phyloP scores from a whole-genome alignment of 2,113 vertebrate species.

The Macrotus californicus region DNA sequence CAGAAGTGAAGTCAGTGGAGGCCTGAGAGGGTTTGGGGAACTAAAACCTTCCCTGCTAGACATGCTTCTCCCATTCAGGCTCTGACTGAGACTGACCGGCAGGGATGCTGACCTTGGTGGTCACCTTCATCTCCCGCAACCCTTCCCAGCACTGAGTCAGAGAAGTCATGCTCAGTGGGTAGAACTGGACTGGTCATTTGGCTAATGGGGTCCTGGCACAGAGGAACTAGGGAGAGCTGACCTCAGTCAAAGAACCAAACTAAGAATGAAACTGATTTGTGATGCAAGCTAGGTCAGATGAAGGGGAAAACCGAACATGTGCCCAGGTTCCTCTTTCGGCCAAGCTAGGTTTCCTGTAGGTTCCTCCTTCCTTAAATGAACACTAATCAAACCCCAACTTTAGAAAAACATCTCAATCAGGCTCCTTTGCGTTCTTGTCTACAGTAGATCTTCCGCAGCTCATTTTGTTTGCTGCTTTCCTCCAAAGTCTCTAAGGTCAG shows the following conservation, averaged over 20 bases:
- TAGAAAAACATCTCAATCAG: neutral
- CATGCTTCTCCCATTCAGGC: neutral
- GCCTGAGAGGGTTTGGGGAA: neutral
- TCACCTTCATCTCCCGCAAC: neutral
- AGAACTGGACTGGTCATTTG: neutral
- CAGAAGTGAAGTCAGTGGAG: neutral
- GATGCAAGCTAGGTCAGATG: neutral
- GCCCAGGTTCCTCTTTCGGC: slow-evolving; percentile 59
- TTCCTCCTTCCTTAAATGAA: neutral
- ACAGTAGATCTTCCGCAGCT: neutral
- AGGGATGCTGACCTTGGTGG: too few relatives aligned
- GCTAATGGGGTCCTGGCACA: neutral
- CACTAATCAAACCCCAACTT: neutral
- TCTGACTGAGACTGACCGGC: neutral
- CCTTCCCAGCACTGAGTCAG: neutral
- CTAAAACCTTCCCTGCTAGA: neutral
- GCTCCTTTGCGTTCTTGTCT: neutral
- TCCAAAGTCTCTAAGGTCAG: neutral
- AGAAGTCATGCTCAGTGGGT: neutral
- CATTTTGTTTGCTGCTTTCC: neutral
- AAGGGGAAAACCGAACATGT: slow-evolving; percentile 43
- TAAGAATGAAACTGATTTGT: slow-evolving; percentile 46
- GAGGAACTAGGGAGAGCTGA: neutral
- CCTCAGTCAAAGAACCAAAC: neutral
- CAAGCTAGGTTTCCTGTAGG: slow-evolving; percentile 3